These are phyloP conservation scores for Haliaeetus leucogaster DNA, from an alignment of 2,113 vertebrate genomes.

Conservation along the genomic window DNA sequence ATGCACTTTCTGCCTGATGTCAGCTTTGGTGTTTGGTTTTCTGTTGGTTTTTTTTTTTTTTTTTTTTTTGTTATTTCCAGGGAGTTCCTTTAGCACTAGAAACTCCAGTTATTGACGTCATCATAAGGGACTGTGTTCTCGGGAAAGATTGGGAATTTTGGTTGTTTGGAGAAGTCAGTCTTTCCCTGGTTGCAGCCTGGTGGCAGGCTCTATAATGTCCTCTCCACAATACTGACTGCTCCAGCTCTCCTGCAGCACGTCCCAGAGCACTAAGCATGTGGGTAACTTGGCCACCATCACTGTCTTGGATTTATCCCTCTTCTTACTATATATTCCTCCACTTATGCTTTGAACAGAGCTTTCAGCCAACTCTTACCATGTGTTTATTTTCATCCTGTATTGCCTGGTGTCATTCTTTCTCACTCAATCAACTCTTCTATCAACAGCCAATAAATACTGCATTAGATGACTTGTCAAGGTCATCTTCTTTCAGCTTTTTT, in stretches of 20 bases:
- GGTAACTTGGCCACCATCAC: no score
- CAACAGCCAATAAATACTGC: neutral
- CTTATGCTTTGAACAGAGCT: neutral
- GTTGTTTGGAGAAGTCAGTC: neutral
- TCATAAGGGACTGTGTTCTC: rapidly evolving
- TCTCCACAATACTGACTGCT: neutral
- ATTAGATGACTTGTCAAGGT: neutral
- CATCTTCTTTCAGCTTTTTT: neutral
- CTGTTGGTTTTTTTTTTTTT: no score
- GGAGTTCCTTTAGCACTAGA: neutral
- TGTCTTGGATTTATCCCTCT: neutral
- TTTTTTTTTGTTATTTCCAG: no score
- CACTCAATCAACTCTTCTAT: neutral
- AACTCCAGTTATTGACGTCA: neutral
- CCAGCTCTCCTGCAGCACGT: neutral
- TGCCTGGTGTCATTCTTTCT: neutral
- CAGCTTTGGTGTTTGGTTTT: neutral
- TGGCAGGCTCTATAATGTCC: neutral
- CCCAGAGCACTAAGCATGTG: neutral
- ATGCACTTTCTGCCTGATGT: neutral
- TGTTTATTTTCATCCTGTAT: neutral
- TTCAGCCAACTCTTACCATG: neutral
- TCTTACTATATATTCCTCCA: neutral
- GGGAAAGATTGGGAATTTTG: neutral
- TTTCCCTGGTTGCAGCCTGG: neutral